A percentile compares a stretch with the other conserved stretches of the same genome.
These are phyloP conservation scores for Rhinoptilus africanus DNA, from an alignment of 2,113 vertebrate genomes.

Conservation along the genomic window DNA sequence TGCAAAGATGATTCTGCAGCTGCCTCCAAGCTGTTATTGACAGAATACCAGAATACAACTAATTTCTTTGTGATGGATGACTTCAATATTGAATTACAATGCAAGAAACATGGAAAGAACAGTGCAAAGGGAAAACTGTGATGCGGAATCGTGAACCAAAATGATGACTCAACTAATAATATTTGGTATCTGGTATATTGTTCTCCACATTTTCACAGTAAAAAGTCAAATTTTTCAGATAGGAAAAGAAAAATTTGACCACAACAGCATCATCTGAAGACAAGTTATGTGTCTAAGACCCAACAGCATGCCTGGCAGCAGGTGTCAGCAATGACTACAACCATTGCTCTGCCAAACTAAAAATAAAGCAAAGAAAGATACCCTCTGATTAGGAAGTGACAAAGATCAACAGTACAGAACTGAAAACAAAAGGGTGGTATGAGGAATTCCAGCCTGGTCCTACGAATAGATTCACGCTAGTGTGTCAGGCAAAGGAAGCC, in stretches of 20 bases:
- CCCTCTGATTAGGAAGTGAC: not conserved
- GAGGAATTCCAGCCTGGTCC: not conserved
- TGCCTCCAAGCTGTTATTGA: not conserved
- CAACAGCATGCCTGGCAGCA: not conserved
- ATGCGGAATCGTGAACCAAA: not conserved
- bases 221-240: not conserved
- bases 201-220: not conserved
- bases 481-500: not conserved
- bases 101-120: not conserved
- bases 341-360: not conserved
- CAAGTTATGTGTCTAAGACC: not conserved
- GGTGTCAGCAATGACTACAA: not conserved
- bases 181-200: not conserved
- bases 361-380: not conserved
- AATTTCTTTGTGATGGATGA: not conserved
- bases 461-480: not conserved
- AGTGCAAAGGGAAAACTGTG: not conserved
- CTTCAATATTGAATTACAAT: not conserved
- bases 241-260: not conserved
- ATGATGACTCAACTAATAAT: not conserved
- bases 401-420: not conserved
- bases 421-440: not conserved
- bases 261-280: not conserved
- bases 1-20: not conserved
- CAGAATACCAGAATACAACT: not conserved